Evolutionary conservation across 2,888 invertebrate genomes (phyloP).

Genomic region (Cantharis rufa): DNA sequence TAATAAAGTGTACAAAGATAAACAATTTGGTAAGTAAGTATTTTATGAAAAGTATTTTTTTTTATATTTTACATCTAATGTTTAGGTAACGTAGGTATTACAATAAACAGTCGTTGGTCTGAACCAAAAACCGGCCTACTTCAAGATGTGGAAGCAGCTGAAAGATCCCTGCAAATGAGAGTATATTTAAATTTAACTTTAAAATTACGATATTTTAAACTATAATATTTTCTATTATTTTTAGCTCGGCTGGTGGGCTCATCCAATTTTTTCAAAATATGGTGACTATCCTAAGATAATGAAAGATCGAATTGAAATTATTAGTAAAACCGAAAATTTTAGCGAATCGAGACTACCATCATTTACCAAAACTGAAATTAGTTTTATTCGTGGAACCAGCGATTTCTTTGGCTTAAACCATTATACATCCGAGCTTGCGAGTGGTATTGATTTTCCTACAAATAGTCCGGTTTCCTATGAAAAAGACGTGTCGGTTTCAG

Average conservation of each 20-base stretch:
- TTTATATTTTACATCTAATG: not conserved
- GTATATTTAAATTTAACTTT: slow-evolving; percentile 50
- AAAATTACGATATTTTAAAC: no score
- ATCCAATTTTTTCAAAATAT: slow-evolving; percentile 56
- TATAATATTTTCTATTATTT: slow-evolving; percentile 31
- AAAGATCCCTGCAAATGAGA: slow-evolving; percentile 61
- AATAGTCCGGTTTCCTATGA: slow-evolving; percentile 54
- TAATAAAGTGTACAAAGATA: slow-evolving; percentile 55
- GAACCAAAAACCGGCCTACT: slow-evolving; percentile 58
- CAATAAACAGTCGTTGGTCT: slow-evolving; percentile 61
- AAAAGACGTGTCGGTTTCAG: slow-evolving; percentile 54
- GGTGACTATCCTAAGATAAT: slow-evolving; percentile 61
- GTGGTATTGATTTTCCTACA: slow-evolving; percentile 43
- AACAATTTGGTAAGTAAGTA: slow-evolving; percentile 37
- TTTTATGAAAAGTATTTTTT: no score
- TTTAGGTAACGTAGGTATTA: slow-evolving; percentile 66
- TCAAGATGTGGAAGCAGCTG: slow-evolving; percentile 60
- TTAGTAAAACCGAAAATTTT: slow-evolving; percentile 55
- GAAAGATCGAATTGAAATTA: slow-evolving; percentile 53
- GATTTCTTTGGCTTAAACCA: slow-evolving; percentile 72
- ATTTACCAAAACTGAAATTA: slow-evolving; percentile 55
- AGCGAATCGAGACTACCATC: slow-evolving; percentile 55
- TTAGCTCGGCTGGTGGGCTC: slow-evolving; percentile 56
- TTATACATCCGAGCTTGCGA: slow-evolving; percentile 60
- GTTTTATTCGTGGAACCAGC: slow-evolving; percentile 56